Evolutionary conservation across 2,797 vertebrate genomes (phyloP).

Genomic region (Sebastes baramenuke): DNA sequence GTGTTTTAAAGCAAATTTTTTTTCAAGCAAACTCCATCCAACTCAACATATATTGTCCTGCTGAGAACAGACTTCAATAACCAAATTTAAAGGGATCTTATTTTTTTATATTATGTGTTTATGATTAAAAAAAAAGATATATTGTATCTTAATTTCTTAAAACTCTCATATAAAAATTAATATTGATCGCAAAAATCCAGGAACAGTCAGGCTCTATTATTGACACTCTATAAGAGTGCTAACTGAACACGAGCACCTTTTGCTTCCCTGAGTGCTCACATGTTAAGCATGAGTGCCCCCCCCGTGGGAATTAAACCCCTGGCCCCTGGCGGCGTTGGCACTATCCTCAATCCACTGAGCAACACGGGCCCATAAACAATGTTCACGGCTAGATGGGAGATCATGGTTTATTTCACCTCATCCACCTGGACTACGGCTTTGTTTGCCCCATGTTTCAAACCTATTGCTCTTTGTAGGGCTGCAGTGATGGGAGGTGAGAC

Average conservation of each 20-base stretch:
- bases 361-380: constrained; percentile 15
- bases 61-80: neutral
- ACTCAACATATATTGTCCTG: neutral
- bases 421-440: constrained; percentile 19
- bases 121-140: neutral
- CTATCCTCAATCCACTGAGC: constrained; percentile 10
- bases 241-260: neutral
- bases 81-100: neutral
- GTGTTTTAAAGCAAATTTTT: neutral
- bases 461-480: constrained; percentile 14
- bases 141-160: neutral
- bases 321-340: neutral
- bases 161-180: neutral
- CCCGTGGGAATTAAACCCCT: neutral
- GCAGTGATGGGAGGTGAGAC: neutral
- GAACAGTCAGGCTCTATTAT: neutral
- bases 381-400: constrained; percentile 3
- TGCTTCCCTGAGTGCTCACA: neutral
- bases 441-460: constrained; percentile 29
- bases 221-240: neutral
- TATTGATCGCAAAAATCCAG: neutral
- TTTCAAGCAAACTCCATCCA: neutral
- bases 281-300: constrained; percentile 5
- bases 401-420: constrained; percentile 20
- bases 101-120: neutral